Conservation (phyloP, 2,797 vertebrate species). For the Strix occidentalis region DNA sequence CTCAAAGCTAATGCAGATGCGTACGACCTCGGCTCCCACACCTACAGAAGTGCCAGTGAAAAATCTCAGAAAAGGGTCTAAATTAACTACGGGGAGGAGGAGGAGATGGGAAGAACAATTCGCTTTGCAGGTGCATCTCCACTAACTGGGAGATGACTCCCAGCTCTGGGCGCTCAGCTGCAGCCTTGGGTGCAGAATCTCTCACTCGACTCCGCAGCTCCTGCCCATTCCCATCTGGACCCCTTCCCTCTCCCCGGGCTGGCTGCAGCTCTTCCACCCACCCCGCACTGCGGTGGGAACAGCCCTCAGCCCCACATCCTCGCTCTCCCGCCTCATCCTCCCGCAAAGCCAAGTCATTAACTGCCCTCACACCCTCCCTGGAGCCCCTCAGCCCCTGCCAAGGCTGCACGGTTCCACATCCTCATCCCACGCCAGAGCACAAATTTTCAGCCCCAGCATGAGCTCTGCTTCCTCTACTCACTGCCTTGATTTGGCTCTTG, state of each 20-base stretch:
- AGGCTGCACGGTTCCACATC: fast-evolving
- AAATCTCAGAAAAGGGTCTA: background rate
- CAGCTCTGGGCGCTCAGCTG: background rate
- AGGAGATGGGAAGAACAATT: background rate
- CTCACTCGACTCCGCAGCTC: fast-evolving
- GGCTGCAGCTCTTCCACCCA: background rate
- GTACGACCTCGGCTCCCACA: background rate
- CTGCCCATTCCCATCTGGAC: background rate
- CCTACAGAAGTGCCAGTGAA: background rate
- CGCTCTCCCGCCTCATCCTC: background rate
- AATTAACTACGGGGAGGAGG: background rate
- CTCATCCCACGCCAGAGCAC: background rate
- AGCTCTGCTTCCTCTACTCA: background rate
- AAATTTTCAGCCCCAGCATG: fast-evolving
- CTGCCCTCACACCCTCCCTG: fast-evolving
- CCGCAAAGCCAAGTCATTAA: fast-evolving
- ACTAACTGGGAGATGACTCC: background rate
- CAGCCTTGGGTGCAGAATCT: background rate
- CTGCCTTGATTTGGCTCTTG: background rate
- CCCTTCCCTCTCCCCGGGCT: background rate
- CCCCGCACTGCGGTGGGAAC: background rate
- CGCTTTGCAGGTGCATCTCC: background rate
- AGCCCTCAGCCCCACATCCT: background rate
- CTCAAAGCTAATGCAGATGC: background rate
- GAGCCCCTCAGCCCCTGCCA: background rate